A percentile compares a stretch with the other conserved stretches of the same genome.
Conservation (phyloP, 2,113 vertebrate species). For the Neogobius melanostomus region DNA sequence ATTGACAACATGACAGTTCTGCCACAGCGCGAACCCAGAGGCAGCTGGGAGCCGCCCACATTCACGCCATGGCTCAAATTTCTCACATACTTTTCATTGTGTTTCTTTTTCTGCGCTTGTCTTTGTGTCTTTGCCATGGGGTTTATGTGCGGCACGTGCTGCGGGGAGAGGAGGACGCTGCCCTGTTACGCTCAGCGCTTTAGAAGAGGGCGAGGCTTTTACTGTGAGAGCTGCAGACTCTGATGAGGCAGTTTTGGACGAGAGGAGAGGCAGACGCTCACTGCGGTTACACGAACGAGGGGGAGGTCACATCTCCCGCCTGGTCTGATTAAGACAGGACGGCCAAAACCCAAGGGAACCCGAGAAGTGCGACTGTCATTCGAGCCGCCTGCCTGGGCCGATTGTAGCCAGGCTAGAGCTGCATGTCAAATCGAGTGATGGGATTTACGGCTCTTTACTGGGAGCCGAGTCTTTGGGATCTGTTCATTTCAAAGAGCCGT, state of each 20-base stretch:
- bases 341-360: no score
- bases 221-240: neutral
- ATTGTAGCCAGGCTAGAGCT: no score
- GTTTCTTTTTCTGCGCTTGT: slow-evolving; percentile 38
- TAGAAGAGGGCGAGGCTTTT: neutral
- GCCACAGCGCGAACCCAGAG: slow-evolving; percentile 28
- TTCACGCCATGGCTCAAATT: slow-evolving; percentile 51
- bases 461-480: no score
- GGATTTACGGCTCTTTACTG: no score
- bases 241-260: neutral
- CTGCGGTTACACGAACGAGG: no score
- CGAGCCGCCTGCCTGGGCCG: no score
- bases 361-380: no score
- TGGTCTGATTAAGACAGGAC: no score
- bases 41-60: slow-evolving; percentile 31
- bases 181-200: neutral
- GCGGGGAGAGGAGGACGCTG: neutral
- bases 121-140: slow-evolving; percentile 16
- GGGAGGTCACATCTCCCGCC: no score
- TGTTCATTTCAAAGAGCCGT: no score
- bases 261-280: neutral
- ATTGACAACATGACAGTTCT: slow-evolving; percentile 29
- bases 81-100: slow-evolving; percentile 61
- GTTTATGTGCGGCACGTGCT: slow-evolving; percentile 4
- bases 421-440: no score